These are phyloP conservation scores for Nebria brevicollis DNA, from an alignment of 2,888 invertebrate species.

Conservation along the genomic window DNA sequence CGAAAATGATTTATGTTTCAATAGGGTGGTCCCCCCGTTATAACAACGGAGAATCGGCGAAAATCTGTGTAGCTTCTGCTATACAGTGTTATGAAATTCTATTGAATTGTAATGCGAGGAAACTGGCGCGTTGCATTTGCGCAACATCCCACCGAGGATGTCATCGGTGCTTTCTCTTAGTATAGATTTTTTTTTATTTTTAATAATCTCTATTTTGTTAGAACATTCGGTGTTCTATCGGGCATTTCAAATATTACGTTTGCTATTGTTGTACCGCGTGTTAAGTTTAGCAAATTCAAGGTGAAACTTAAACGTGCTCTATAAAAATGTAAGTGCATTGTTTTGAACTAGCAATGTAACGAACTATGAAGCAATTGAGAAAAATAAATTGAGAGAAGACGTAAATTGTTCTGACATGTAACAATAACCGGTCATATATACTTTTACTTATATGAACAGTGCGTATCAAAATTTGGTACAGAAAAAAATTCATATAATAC, in stretches of 20 bases:
- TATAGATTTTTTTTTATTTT: not conserved
- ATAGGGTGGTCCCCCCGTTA: not conserved
- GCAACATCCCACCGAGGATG: not conserved
- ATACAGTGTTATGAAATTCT: not conserved
- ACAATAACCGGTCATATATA: not conserved
- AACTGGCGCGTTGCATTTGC: not conserved
- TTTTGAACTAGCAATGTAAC: slow-evolving; percentile 5
- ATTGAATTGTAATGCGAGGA: not conserved
- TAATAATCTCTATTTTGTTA: not conserved
- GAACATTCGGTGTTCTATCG: not conserved
- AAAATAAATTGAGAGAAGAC: not conserved
- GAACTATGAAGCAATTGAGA: not conserved
- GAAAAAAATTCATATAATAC: not conserved
- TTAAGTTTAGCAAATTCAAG: not conserved
- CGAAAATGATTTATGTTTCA: not conserved
- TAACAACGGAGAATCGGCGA: not conserved
- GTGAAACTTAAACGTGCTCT: not conserved
- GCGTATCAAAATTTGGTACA: not conserved
- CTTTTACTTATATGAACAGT: slow-evolving; percentile 1
- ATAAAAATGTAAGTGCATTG: slow-evolving; percentile 8
- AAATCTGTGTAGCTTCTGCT: not conserved
- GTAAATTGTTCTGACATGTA: not conserved
- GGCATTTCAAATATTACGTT: not conserved
- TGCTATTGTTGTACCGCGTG: not conserved
- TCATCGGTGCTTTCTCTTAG: not conserved